These are phyloP conservation scores for Dolichoris vasculosae DNA, from an alignment of 1,140 invertebrate genomes.

Conservation along the genomic window DNA sequence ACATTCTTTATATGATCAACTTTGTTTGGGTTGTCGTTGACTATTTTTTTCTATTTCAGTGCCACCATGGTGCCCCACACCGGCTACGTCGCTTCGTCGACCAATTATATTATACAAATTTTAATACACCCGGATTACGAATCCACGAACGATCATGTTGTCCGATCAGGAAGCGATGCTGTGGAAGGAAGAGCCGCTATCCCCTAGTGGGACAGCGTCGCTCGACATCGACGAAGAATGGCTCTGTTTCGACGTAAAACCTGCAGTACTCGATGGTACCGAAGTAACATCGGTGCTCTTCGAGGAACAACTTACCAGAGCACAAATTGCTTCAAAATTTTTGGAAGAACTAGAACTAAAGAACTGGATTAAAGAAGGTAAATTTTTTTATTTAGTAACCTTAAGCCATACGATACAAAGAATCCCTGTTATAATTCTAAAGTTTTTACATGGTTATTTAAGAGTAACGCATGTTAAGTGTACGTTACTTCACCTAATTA, in stretches of 20 bases:
- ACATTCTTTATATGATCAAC: too few species aligned
- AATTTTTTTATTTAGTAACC: slow-evolving; percentile 46
- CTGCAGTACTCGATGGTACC: slow-evolving; percentile 51
- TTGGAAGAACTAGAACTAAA: slow-evolving; percentile 70
- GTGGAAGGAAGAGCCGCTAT: slow-evolving; percentile 74
- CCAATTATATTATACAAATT: slow-evolving; percentile 64
- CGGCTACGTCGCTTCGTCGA: slow-evolving; percentile 67
- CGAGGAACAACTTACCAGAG: slow-evolving; percentile 63
- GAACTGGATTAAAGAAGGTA: slow-evolving; percentile 73
- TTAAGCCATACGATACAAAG: too few species aligned
- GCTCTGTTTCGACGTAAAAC: slow-evolving; percentile 60
- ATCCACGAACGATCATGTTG: slow-evolving; percentile 60
- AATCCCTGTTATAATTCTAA: too few species aligned
- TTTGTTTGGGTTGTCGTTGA: too few species aligned
- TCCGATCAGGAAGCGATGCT: slow-evolving; percentile 64
- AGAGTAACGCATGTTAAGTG: too few species aligned
- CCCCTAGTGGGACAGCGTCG: slow-evolving; percentile 65
- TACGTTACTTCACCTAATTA: too few species aligned
- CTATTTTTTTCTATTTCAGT: slow-evolving; percentile 59
- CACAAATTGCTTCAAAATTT: slow-evolving; percentile 67
- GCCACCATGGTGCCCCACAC: slow-evolving; percentile 67
- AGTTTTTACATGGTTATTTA: too few species aligned
- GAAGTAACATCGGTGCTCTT: slow-evolving; percentile 54
- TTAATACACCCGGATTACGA: slow-evolving; percentile 60
- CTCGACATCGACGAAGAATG: slow-evolving; percentile 64